Conservation (phyloP, 2,113 vertebrate genomes). For the Rattus norvegicus region GRCr8 NC_086037.1:60765501-60766000, state of each 20-base stretch:
- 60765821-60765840: not conserved
- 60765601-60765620: not conserved
- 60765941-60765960: not conserved
- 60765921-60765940: not conserved
- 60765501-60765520: not conserved
- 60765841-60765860: not conserved
- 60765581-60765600: not conserved
- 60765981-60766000: conserved; percentile 32
- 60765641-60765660: not conserved
- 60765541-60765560: not conserved
- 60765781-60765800: not conserved
- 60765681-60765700: not conserved
- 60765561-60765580: not conserved
- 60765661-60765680: not conserved
- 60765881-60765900: conserved; percentile 43
- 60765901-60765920: not conserved
- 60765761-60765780: not conserved
- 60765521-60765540: not conserved
- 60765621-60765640: conserved; percentile 18
- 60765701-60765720: not conserved
- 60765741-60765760: not conserved
- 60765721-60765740: not conserved
- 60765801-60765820: not conserved
- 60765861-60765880: not conserved
- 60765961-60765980: conserved; percentile 9